A percentile compares a stretch with the other conserved stretches of the same genome.
phyloP scores from a whole-genome alignment of 2,113 vertebrate genomes.

The Lepidothrix coronata region DNA sequence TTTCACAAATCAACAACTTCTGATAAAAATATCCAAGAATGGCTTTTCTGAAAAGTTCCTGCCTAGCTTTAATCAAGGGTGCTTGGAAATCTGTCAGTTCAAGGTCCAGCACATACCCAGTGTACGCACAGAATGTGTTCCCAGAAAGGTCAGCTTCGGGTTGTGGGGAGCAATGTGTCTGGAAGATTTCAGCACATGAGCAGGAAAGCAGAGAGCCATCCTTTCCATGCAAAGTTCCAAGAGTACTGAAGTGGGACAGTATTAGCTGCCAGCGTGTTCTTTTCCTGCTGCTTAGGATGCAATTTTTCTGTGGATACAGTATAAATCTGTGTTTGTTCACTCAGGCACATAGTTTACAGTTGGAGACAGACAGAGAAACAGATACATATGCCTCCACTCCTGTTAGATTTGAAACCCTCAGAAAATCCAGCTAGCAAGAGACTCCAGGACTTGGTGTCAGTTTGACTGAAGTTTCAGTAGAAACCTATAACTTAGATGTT shows the following conservation, averaged over 20 bases:
- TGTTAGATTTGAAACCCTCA: not conserved
- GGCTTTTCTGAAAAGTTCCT: not conserved
- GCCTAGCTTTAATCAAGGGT: not conserved
- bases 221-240: not conserved
- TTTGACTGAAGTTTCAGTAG: not conserved
- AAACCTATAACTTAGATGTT: not conserved
- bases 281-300: not conserved
- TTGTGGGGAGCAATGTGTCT: not conserved
- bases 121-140: fast-evolving
- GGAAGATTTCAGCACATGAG: not conserved
- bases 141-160: not conserved
- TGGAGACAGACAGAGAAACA: not conserved
- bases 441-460: not conserved
- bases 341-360: not conserved
- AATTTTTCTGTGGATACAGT: not conserved
- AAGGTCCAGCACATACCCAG: not conserved
- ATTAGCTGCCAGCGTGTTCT: not conserved
- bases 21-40: not conserved
- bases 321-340: not conserved
- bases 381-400: not conserved
- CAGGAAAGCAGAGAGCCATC: not conserved
- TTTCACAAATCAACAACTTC: not conserved
- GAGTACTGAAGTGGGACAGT: not conserved
- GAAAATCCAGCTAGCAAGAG: not conserved
- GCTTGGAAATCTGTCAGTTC: not conserved